Evolutionary conservation across 2,113 vertebrate species (phyloP), one percentile per base, ranked within the genome.

Genomic region (Engystomops pustulosus): DNA sequence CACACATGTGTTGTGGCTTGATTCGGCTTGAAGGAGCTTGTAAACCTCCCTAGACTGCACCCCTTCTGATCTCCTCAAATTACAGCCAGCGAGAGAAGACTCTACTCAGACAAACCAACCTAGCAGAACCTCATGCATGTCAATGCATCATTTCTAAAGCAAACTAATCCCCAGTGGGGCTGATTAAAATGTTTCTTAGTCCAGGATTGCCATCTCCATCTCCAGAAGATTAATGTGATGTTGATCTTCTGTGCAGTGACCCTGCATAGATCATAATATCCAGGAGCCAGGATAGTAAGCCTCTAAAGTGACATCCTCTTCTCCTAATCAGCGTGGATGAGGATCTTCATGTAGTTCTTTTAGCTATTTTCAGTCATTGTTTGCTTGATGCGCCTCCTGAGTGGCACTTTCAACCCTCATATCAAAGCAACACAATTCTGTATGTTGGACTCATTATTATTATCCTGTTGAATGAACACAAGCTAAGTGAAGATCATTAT

Each of bases 141-240:
- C 74, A 20, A 44, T 69, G 53, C 36, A 23, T 74, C 84, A 79
- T 86, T 83, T 79, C 79, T 55, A 81, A 85, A 86, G 87, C 79
- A 60, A 74, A 44, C 55, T 84, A 60, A 84, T 67, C 4, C 86
- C 68, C 78, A 3, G 23, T 90, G 87, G 91, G 86, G 86, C 86
- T 90, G 88, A 90, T 89, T 89, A 86, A 85, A 88, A 80, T 78
- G 47, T 18, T 87, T 86, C 60, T 67, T 87, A 68, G 72, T 85
- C 60, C 86, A 88, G 85, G 62, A 49, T 84, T 83, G 78, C 53
- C 65, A 81, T 68, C 77, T 6, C 27, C 80, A 23, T 69, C 51
- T 76, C 49, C 58, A 79, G 60, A 89, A 90, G 90, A 90, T 83
- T 84, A 90, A 90, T 90, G 89, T 82, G 53, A 55, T 85, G 74